phyloP scores from a whole-genome alignment of 2,113 vertebrate genomes.

The Spea multiplicata region DNA sequence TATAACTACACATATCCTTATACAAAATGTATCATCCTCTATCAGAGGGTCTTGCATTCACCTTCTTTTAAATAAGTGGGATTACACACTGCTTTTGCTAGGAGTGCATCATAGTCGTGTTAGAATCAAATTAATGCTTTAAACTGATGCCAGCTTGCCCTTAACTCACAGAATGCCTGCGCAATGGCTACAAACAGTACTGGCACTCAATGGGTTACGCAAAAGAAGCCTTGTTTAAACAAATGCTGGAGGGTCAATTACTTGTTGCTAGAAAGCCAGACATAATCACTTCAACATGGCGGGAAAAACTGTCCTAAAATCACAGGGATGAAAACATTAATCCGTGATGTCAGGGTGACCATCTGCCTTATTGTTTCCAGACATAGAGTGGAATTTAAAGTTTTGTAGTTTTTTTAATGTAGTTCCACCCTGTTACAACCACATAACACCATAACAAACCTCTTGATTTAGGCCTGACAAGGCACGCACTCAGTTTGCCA shows the following conservation, averaged over 20 bases:
- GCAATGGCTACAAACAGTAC: background rate
- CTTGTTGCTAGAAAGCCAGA: constrained; percentile 21
- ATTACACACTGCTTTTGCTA: no score
- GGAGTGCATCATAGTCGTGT: background rate
- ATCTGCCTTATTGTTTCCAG: constrained; percentile 46
- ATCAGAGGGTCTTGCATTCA: no score
- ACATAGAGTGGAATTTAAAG: constrained; percentile 34
- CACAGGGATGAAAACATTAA: constrained; percentile 32
- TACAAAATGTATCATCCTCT: no score
- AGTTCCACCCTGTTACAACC: constrained; percentile 30
- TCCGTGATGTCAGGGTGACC: constrained; percentile 41
- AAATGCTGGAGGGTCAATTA: constrained; percentile 21
- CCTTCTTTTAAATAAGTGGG: no score
- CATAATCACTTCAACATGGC: constrained; percentile 38
- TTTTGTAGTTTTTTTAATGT: constrained; percentile 18
- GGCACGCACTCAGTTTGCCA: background rate
- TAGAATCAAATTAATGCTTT: no score
- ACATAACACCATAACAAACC: constrained; percentile 28
- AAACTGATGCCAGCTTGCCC: no score
- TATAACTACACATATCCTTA: no score
- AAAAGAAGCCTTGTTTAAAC: constrained; percentile 15
- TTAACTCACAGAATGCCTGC: no score
- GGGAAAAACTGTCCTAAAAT: constrained; percentile 31
- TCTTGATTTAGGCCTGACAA: constrained; percentile 8
- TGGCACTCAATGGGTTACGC: background rate